These are phyloP conservation scores for Bombus fervidus DNA, from an alignment of 1,140 invertebrate genomes.

Conservation along the genomic window DNA sequence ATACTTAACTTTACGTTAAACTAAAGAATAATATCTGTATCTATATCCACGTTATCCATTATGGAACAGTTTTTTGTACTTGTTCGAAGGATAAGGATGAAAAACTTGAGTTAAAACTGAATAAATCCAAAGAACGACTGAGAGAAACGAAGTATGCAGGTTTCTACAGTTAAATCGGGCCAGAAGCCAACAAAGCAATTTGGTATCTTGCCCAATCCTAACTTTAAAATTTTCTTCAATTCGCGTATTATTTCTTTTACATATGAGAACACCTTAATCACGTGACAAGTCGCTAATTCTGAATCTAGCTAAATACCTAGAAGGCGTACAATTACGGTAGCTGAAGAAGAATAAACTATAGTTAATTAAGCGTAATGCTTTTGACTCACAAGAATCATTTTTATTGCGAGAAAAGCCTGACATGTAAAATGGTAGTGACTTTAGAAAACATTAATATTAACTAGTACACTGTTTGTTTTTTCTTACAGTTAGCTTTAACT, in stretches of 20 bases:
- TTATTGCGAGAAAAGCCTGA: no score
- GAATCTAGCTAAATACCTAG: background rate
- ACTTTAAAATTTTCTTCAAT: constrained; percentile 43
- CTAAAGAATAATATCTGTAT: constrained; percentile 67
- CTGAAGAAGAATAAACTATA: no score
- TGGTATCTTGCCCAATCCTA: constrained; percentile 67
- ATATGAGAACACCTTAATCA: background rate
- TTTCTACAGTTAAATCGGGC: constrained; percentile 45
- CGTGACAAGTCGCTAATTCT: constrained; percentile 1
- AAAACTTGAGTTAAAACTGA: background rate
- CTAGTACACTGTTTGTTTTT: background rate
- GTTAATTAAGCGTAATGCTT: no score
- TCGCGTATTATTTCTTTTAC: background rate
- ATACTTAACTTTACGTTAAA: constrained; percentile 79
- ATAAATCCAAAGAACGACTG: constrained; percentile 14
- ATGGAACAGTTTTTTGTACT: background rate
- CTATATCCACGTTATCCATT: constrained; percentile 5
- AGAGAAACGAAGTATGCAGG: constrained; percentile 39
- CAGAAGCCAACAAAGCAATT: constrained; percentile 53
- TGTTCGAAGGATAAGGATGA: background rate
- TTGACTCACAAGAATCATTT: no score
- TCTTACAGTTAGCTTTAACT: no score
- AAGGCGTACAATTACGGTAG: no score
- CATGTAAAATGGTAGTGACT: no score
- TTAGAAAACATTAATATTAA: background rate